Conservation (phyloP, 1,140 invertebrate species). For the Druon quercuslanigerum region DNA sequence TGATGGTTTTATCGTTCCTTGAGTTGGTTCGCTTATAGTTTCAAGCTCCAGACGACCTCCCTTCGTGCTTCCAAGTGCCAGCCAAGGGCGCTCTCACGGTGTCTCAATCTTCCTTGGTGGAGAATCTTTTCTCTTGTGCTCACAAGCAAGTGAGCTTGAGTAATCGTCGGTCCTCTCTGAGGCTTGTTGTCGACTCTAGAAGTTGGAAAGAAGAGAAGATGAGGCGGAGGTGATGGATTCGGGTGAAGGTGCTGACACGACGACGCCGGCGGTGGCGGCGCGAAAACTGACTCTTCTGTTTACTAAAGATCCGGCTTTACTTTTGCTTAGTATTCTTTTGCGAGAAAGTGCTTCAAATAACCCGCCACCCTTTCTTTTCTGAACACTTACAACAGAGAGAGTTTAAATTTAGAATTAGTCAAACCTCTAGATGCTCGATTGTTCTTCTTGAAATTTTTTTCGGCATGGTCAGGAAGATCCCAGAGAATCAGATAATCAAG, state of each 20-base stretch:
- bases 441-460: no score
- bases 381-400: background rate
- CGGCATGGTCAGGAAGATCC: no score
- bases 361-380: background rate
- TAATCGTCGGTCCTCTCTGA: constrained; percentile 12
- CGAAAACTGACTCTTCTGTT: constrained; percentile 37
- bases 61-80: constrained; percentile 9
- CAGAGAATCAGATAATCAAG: no score
- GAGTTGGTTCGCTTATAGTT: constrained; percentile 4
- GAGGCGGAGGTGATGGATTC: constrained; percentile 27
- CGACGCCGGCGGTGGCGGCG: constrained; percentile 16
- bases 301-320: constrained; percentile 19
- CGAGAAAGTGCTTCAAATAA: constrained; percentile 3
- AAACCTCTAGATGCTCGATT: no score
- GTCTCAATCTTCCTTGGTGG: constrained; percentile 1
- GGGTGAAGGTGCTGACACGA: constrained; percentile 31
- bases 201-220: constrained; percentile 26
- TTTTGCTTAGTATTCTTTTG: background rate
- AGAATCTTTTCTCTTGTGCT: constrained; percentile 6
- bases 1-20: constrained; percentile 28
- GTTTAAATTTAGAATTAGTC: no score
- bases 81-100: constrained; percentile 9
- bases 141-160: constrained; percentile 11
- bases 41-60: constrained; percentile 16
- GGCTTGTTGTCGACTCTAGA: constrained; percentile 10